Evolutionary conservation across 2,888 invertebrate genomes (phyloP).

Genomic region (Pachymerium ferrugineum): DNA sequence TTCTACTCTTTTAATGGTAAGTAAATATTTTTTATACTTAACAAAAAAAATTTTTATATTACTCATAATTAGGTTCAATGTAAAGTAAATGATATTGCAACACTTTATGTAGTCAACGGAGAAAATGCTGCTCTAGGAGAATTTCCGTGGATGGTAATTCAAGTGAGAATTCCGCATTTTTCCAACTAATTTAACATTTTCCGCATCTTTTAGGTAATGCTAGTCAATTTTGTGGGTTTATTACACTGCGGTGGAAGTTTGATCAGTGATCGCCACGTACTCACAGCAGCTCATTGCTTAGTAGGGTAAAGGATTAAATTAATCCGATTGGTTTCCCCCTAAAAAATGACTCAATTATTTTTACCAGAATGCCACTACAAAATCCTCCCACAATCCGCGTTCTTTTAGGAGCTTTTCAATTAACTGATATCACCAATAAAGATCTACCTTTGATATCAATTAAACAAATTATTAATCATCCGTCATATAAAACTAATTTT

Average conservation of each 20-base stretch:
- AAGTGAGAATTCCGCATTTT: not conserved
- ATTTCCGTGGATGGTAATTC: not conserved
- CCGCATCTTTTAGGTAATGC: not conserved
- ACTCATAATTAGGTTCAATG: too few species aligned
- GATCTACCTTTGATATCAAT: too few species aligned
- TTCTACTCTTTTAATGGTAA: too few species aligned
- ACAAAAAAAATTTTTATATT: too few species aligned
- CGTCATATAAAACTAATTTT: not conserved
- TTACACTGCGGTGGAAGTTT: not conserved
- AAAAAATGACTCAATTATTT: not conserved
- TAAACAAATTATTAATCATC: not conserved
- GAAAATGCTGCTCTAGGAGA: not conserved
- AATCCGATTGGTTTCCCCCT: not conserved
- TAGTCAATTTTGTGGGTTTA: not conserved
- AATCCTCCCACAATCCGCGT: not conserved
- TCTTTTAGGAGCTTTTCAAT: not conserved
- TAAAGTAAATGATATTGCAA: too few species aligned
- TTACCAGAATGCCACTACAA: not conserved
- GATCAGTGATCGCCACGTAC: not conserved
- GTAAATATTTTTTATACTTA: too few species aligned
- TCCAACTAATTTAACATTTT: not conserved
- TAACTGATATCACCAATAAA: too few species aligned
- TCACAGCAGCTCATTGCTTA: not conserved
- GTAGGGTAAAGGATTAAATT: not conserved
- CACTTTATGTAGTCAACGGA: not conserved